Conservation (phyloP, 2,797 vertebrate genomes). For the Scleropages formosus region DNA sequence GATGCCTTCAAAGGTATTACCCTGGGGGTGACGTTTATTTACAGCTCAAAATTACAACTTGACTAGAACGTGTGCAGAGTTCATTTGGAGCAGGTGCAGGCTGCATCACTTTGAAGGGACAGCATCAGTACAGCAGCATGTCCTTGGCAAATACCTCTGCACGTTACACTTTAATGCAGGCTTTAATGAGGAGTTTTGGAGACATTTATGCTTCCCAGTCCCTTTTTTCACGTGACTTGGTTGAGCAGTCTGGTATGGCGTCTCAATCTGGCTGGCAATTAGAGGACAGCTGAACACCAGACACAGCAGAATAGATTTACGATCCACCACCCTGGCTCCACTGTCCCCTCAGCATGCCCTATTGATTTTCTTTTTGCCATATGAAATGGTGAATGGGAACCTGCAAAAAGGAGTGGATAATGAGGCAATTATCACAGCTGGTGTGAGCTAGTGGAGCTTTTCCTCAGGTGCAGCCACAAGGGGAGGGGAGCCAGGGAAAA, state of each 20-base stretch:
- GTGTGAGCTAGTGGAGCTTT: not conserved
- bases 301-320: constrained; percentile 66
- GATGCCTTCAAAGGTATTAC: constrained; percentile 94
- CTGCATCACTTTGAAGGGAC: not conserved
- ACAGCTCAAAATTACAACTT: not conserved
- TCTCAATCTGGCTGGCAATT: not conserved
- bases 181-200: too few species aligned
- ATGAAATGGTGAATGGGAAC: constrained; percentile 40
- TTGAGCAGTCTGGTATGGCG: too few species aligned
- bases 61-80: too few species aligned
- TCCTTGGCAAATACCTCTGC: too few species aligned
- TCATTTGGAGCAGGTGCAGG: not conserved
- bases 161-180: too few species aligned
- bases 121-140: too few species aligned
- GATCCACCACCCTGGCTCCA: constrained; percentile 55
- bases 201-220: too few species aligned
- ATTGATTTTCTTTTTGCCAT: constrained; percentile 64
- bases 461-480: not conserved
- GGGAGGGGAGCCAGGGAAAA: not conserved
- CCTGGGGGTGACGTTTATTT: not conserved
- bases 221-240: too few species aligned
- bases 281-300: constrained; percentile 1
- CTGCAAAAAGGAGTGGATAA: constrained; percentile 50
- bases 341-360: constrained; percentile 64
- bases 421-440: constrained; percentile 67